Evolutionary conservation across 2,113 vertebrate genomes (phyloP), one percentile per base, ranked within the genome.

Genomic region (Datnioides undecimradiatus): DNA sequence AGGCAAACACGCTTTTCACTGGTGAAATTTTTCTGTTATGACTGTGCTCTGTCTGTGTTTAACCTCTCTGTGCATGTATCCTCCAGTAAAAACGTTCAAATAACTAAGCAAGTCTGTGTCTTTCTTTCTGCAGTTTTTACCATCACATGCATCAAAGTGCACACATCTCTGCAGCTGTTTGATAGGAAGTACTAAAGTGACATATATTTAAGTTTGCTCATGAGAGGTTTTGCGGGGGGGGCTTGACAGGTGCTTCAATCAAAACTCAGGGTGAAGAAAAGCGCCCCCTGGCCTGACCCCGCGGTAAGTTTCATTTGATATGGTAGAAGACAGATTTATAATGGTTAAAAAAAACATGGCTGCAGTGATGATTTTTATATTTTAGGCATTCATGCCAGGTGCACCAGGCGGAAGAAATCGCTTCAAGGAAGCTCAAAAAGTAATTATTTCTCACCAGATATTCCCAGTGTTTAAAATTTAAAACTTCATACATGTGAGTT

Each of bases 301-400:
- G 73, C 60, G 91, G 94, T 95, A 87, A 91, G 87, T 78, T 14
- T 45, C 29, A 40, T 13, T n/a, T 58, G 5, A 21, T 45, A 80
- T 40, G 73, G 9, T 40, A 25, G 57, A 60, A 29, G 25, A 51
- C 5, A 21, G 12, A 51, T 27, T 3, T 1, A 27, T 66, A 11
- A 23, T 5, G 2, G 10, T 12, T 27, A 8, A 6, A 7, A 25
- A 9, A 59, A 45, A 52, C 71, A 33, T 52, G 0, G 0, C 16
- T 3, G 7, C 29, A 0, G 1, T 59, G 21, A 52, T 60, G 0
- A 9, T 34, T 70, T 43, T 76, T 19, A n/a, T 70, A 17, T 87
- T 80, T 65, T 66, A 95, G 94, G 87, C 31, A 1, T 87, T 83
- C 70, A 91, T 94, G 92, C 94, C 94, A 73, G 94, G 93, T 31